These are phyloP conservation scores for Sphenodon punctatus DNA, from an alignment of 2,797 vertebrate genomes.

Conservation along the genomic window DNA sequence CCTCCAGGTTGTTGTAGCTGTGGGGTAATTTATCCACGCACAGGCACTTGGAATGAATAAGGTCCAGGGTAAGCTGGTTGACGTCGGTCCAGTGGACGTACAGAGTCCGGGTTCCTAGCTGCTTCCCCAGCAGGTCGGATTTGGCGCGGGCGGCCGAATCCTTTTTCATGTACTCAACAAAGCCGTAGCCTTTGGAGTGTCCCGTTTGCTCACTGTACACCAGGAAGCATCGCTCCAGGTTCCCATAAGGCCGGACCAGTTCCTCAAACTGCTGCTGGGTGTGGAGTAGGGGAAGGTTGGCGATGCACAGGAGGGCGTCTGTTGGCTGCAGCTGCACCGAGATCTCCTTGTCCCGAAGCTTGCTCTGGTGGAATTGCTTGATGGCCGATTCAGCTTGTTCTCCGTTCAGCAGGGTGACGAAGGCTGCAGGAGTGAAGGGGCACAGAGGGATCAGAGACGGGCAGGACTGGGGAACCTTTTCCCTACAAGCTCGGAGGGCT, in stretches of 20 bases:
- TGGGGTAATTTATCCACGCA: constrained; percentile 87
- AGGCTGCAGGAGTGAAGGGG: constrained; percentile 62
- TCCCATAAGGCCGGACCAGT: constrained; percentile 90
- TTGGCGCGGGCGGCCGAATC: constrained; percentile 92
- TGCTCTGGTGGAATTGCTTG: constrained; percentile 83
- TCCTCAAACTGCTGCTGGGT: constrained; percentile 94
- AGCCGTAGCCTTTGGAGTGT: constrained; percentile 93
- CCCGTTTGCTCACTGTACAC: constrained; percentile 86
- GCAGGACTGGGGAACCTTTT: too few species aligned
- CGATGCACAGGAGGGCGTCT: constrained; percentile 90
- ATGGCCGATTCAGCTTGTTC: constrained; percentile 92
- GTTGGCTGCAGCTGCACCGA: constrained; percentile 93
- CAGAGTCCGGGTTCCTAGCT: constrained; percentile 88
- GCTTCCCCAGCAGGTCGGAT: constrained; percentile 89
- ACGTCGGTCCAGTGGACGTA: constrained; percentile 96
- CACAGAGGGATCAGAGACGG: too few species aligned
- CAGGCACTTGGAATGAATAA: constrained; percentile 89
- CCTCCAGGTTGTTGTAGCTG: constrained; percentile 79
- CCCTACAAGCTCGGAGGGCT: too few species aligned
- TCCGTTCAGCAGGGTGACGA: constrained; percentile 89
- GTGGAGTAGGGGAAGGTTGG: constrained; percentile 88
- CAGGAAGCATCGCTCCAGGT: constrained; percentile 92
- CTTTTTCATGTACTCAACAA: constrained; percentile 97
- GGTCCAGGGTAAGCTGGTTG: constrained; percentile 83
- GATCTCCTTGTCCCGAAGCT: constrained; percentile 86